Evolutionary conservation across 2,888 invertebrate genomes (phyloP).

Genomic region (Megalurothrips usitatus): DNA sequence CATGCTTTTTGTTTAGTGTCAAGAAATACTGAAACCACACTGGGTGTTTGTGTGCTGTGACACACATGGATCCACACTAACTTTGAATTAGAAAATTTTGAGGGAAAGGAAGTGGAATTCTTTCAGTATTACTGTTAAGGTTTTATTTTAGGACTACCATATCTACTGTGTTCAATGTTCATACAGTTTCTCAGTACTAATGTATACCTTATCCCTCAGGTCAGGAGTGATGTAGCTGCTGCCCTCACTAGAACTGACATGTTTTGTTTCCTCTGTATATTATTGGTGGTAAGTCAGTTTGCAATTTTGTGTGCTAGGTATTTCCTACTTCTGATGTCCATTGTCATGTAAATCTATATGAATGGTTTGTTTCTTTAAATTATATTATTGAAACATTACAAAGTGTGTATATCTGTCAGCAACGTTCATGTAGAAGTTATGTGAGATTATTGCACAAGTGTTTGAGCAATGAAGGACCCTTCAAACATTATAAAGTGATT

Average conservation of each 20-base stretch:
- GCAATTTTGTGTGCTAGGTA: neutral
- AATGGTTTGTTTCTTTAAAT: neutral
- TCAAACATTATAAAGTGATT: no score
- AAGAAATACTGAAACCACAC: neutral
- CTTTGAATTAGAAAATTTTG: neutral
- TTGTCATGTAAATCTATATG: neutral
- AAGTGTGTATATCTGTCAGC: no score
- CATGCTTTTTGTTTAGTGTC: neutral
- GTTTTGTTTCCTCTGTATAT: neutral
- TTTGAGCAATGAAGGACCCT: no score
- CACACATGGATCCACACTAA: neutral
- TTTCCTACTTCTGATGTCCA: neutral
- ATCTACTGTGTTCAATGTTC: slow-evolving; percentile 16
- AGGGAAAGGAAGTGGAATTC: neutral
- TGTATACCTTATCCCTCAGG: neutral
- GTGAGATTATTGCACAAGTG: no score
- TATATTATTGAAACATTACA: no score
- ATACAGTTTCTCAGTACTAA: neutral
- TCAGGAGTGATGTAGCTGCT: neutral
- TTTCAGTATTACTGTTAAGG: slow-evolving; percentile 18
- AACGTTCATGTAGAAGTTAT: no score
- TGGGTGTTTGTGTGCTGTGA: no score
- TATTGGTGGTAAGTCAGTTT: slow-evolving; percentile 2
- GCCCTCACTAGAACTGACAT: neutral
- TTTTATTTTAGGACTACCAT: slow-evolving; percentile 18